A percentile compares a stretch with the other conserved stretches of the same genome.
Evolutionary conservation across 1,140 invertebrate genomes (phyloP).

Genomic region (Apolygus lucorum): DNA sequence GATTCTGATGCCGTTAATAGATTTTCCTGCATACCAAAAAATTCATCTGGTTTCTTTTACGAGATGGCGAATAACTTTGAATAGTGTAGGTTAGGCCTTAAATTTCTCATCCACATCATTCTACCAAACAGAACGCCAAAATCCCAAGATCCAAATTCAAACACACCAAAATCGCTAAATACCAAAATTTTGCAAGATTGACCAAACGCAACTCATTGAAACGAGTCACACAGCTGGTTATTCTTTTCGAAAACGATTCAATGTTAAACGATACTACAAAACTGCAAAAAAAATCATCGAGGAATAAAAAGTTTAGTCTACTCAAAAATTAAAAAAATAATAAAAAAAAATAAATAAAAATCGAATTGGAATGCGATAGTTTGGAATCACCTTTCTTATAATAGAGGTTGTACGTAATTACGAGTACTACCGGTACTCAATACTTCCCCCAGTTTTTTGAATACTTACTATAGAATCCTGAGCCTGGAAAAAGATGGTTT

Average conservation of each 20-base stretch:
- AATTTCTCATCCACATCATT: neutral
- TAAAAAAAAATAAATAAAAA: neutral
- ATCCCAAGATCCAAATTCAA: neutral
- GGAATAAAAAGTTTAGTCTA: neutral
- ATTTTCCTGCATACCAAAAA: too few relatives aligned
- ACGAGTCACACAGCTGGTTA: neutral
- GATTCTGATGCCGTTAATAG: too few relatives aligned
- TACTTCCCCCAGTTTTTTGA: neutral
- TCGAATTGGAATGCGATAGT: neutral
- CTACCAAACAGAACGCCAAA: neutral
- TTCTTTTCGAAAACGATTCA: neutral
- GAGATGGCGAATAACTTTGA: too few relatives aligned
- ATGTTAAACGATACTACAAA: neutral
- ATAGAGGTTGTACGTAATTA: too few relatives aligned
- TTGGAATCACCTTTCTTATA: neutral
- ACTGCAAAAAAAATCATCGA: neutral
- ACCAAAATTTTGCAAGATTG: too few relatives aligned
- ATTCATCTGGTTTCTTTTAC: too few relatives aligned
- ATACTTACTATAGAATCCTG: conserved; percentile 40
- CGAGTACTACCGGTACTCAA: too few relatives aligned
- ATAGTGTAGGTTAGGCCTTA: too few relatives aligned
- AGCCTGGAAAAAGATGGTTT: conserved; percentile 37
- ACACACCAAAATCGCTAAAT: neutral
- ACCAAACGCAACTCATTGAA: neutral
- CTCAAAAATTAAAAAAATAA: neutral